Evolutionary conservation across 2,113 vertebrate genomes (phyloP), one percentile per base, ranked within the genome.

Genomic region (Manacus vitellinus): DNA sequence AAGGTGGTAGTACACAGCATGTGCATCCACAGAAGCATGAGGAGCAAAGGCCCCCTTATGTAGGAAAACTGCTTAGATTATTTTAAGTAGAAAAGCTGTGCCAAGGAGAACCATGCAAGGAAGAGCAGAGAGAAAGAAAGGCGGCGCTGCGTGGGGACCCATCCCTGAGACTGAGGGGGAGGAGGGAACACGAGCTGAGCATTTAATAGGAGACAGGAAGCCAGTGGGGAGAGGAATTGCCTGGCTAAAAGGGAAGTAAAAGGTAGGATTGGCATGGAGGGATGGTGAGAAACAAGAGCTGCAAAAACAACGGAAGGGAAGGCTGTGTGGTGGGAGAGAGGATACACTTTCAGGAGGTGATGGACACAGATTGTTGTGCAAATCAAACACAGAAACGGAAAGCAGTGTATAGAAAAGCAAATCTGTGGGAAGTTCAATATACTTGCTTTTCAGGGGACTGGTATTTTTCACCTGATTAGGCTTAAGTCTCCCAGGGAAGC

Each of bases 141-240:
- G 47, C 33, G 63, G 35, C 88, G 39, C 6, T 71, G 15, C 2
- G 0, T 3, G 1, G 9, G 13, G 55, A 33, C 18, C 17, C 4
- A 6, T 49, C 15, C 44, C 43, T 68, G 39, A 3, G 41, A 63
- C 12, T 39, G 25, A 63, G 9, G 2, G 1, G 31, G 12, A 72
- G 25, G 24, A 79, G 62, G 11, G 20, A 51, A 56, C 1, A 3
- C 0, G 14, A 89, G 25, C 30, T 0, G 2, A 81, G 8, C 18
- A 49, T 63, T 86, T 71, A 54, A 19, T 16, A 68, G 41, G 37
- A 58, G 25, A 43, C 39, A 8, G 18, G 37, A 76, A 85, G 27
- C 39, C 61, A 63, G 9, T 18, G 9, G n/a, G 30, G 25, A 55
- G 33, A 56, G 70, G 21, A 71, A 51, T 37, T 1, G 0, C 31